Percentiles rank a stretch among this genome's conserved stretches.
Conservation (phyloP, 2,797 vertebrate species). For the Pseudomugil gertrudae region DNA sequence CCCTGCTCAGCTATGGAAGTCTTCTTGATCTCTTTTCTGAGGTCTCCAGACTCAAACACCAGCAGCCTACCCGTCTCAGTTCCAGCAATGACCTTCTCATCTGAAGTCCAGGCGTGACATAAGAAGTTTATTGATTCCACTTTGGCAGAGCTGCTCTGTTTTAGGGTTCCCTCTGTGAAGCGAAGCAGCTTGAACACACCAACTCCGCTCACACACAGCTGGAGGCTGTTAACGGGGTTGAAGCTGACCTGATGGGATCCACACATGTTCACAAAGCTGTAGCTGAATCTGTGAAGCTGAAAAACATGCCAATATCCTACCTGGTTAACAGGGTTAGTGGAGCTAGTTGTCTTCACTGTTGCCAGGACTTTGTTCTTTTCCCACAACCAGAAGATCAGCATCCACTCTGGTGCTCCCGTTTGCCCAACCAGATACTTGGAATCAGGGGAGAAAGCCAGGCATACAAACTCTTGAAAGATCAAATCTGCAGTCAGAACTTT, state of each 20-base stretch:
- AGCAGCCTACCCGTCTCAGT: slow-evolving; percentile 87
- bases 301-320: slow-evolving; percentile 65
- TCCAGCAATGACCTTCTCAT: slow-evolving; percentile 86
- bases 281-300: not conserved
- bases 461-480: slow-evolving; percentile 77
- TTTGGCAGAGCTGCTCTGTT: slow-evolving; percentile 86
- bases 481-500: slow-evolving; percentile 82
- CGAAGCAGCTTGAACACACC: slow-evolving; percentile 89
- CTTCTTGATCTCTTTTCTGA: slow-evolving; percentile 83
- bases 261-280: not conserved
- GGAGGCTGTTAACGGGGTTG: slow-evolving; percentile 88
- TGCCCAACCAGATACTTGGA: slow-evolving; percentile 88
- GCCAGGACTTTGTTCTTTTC: slow-evolving; percentile 90
- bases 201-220: slow-evolving; percentile 88
- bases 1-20: slow-evolving; percentile 25
- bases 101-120: slow-evolving; percentile 88
- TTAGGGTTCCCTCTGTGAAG: slow-evolving; percentile 86
- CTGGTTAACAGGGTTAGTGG: slow-evolving; percentile 82
- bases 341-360: slow-evolving; percentile 71
- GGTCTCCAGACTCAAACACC: slow-evolving; percentile 88
- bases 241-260: slow-evolving; percentile 87
- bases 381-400: slow-evolving; percentile 90
- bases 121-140: slow-evolving; percentile 86
- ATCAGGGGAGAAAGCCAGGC: slow-evolving; percentile 92
- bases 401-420: slow-evolving; percentile 84